A percentile compares a stretch with the other conserved stretches of the same genome.
Evolutionary conservation across 2,888 invertebrate genomes (phyloP).

Genomic region (Argynnis bischoffii): DNA sequence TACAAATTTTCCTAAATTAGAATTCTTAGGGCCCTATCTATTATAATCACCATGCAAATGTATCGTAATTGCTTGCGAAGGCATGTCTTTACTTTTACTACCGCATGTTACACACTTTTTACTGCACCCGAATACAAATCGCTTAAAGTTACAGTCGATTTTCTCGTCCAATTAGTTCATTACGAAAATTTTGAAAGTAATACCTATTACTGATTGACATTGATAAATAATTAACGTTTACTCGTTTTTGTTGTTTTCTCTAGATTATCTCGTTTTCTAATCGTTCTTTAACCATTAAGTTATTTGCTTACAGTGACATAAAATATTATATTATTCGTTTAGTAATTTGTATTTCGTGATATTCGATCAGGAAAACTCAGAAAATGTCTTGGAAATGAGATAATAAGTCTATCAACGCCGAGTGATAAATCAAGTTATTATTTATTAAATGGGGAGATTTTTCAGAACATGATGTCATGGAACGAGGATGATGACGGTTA

Average conservation of each 20-base stretch:
- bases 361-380: neutral
- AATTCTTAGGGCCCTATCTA: too few species aligned
- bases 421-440: too few species aligned
- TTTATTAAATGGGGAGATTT: neutral
- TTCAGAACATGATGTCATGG: conserved; percentile 16
- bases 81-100: conserved; percentile 44
- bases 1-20: too few species aligned
- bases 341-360: conserved; percentile 2
- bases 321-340: neutral
- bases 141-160: conserved; percentile 42
- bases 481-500: conserved; percentile 6
- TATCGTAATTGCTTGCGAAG: conserved; percentile 7
- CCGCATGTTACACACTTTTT: conserved; percentile 50
- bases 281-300: conserved; percentile 3
- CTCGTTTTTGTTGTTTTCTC: conserved; percentile 16
- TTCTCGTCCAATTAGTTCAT: conserved; percentile 48
- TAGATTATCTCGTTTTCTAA: conserved; percentile 21
- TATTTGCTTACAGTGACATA: neutral
- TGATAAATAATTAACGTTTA: conserved; percentile 16
- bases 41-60: neutral
- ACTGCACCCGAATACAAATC: conserved; percentile 49
- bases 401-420: too few species aligned
- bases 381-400: too few species aligned
- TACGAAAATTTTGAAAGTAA: conserved; percentile 6
- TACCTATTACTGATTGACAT: conserved; percentile 20